Percentiles rank a stretch among this genome's conserved stretches.
Conservation (phyloP, 2,113 vertebrate genomes). For the Oryzias javanicus region DNA sequence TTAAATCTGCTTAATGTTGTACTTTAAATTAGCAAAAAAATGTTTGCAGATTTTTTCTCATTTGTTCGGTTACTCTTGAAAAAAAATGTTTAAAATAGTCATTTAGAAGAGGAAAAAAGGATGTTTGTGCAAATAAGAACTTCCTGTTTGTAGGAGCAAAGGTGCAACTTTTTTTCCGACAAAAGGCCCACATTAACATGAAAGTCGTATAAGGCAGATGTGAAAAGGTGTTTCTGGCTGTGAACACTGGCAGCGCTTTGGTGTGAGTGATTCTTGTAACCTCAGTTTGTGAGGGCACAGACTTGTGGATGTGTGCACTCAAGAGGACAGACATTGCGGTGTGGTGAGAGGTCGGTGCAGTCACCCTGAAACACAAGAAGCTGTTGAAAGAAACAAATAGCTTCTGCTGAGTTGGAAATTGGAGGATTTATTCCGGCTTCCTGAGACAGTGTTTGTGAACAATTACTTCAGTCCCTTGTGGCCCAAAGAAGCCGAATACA, state of each 20-base stretch:
- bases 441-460: slow-evolving; percentile 22
- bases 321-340: slow-evolving; percentile 16
- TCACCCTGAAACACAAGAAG: slow-evolving; percentile 48
- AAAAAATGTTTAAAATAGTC: no score
- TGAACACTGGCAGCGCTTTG: neutral
- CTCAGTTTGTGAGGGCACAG: slow-evolving; percentile 16
- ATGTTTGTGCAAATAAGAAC: slow-evolving; percentile 8
- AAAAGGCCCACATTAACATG: slow-evolving; percentile 1
- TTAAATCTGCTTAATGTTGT: slow-evolving; percentile 17
- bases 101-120: no score
- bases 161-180: neutral
- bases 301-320: slow-evolving; percentile 20
- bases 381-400: slow-evolving; percentile 52
- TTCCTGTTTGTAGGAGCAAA: neutral
- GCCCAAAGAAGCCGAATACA: neutral
- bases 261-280: slow-evolving; percentile 1
- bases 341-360: slow-evolving; percentile 38
- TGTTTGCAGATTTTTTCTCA: neutral
- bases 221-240: neutral
- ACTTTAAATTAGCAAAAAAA: neutral
- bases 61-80: neutral
- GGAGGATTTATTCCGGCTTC: slow-evolving; percentile 40
- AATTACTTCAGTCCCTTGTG: slow-evolving; percentile 15
- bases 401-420: slow-evolving; percentile 42
- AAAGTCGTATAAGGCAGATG: neutral